A percentile compares a stretch with the other conserved stretches of the same genome.
Evolutionary conservation across 1,140 invertebrate species (phyloP).

Genomic region (Rhyzopertha dominica): DNA sequence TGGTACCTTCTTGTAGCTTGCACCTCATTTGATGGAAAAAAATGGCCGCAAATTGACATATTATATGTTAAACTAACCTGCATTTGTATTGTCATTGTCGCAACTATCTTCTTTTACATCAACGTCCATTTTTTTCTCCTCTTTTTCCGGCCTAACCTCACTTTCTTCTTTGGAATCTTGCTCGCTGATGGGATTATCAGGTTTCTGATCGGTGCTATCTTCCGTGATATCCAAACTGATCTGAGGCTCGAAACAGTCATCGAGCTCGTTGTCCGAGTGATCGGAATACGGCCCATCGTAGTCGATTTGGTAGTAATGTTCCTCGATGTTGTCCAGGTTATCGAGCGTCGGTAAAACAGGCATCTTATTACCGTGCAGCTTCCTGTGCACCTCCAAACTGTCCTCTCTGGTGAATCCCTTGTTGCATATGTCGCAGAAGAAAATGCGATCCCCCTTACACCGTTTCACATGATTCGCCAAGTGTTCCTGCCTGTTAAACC

Average conservation of each 20-base stretch:
- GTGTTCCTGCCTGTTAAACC: slow-evolving; percentile 50
- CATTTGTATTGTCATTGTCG: slow-evolving; percentile 8
- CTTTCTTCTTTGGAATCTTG: slow-evolving; percentile 12
- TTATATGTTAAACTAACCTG: no score
- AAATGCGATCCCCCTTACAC: slow-evolving; percentile 42
- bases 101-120: background rate
- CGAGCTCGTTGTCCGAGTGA: slow-evolving; percentile 11
- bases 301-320: slow-evolving; percentile 41
- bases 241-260: background rate
- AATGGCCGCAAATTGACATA: no score
- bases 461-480: slow-evolving; percentile 45
- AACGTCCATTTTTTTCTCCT: slow-evolving; percentile 8
- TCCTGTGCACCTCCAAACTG: slow-evolving; percentile 40
- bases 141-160: no score
- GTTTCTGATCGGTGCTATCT: slow-evolving; percentile 5
- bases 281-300: slow-evolving; percentile 32
- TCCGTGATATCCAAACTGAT: background rate
- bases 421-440: slow-evolving; percentile 49
- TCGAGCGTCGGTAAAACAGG: slow-evolving; percentile 37
- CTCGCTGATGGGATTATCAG: slow-evolving; percentile 28
- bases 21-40: no score
- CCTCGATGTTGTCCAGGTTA: slow-evolving; percentile 40
- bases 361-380: slow-evolving; percentile 33
- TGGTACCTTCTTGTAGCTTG: no score
- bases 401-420: slow-evolving; percentile 43